A percentile compares a stretch with the other conserved stretches of the same genome.
These are phyloP conservation scores for Cryptus viduatorius DNA, from an alignment of 2,888 invertebrate species.

Conservation along the genomic window DNA sequence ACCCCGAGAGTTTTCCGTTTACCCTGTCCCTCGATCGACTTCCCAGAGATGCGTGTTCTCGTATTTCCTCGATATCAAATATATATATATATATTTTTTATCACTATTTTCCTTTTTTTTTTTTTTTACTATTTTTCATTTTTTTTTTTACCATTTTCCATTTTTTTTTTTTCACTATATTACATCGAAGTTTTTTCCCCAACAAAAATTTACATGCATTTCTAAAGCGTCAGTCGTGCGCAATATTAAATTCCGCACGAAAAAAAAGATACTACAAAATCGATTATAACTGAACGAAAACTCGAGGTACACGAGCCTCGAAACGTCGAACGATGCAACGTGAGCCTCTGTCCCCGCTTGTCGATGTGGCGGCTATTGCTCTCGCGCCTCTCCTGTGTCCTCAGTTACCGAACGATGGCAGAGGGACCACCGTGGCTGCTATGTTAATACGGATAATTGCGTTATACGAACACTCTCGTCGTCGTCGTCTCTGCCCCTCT, in stretches of 20 bases:
- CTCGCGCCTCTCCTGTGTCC: conserved; percentile 23
- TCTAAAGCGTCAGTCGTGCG: neutral
- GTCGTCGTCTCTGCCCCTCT: neutral
- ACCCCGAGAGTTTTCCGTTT: no score
- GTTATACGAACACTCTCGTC: conserved; percentile 65
- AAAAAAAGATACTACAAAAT: conserved; percentile 9
- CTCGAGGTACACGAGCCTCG: conserved; percentile 11
- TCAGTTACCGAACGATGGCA: neutral
- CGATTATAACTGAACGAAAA: conserved; percentile 17
- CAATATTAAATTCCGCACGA: neutral
- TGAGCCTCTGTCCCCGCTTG: neutral
- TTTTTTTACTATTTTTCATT: neutral
- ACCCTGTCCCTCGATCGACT: neutral
- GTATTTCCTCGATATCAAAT: neutral
- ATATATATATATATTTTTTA: neutral
- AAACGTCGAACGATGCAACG: conserved; percentile 19
- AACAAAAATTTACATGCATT: no score
- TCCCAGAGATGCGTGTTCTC: neutral
- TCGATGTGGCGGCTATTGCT: conserved; percentile 20
- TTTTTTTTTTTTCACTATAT: neutral
- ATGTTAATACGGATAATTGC: conserved; percentile 77
- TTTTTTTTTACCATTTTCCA: neutral
- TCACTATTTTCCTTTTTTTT: no score
- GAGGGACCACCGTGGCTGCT: conserved; percentile 74
- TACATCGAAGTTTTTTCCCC: no score